These are phyloP conservation scores for Blastomussa wellsi DNA, from an alignment of 92 coral and sea anemone genomes.

Conservation along the genomic window DNA sequence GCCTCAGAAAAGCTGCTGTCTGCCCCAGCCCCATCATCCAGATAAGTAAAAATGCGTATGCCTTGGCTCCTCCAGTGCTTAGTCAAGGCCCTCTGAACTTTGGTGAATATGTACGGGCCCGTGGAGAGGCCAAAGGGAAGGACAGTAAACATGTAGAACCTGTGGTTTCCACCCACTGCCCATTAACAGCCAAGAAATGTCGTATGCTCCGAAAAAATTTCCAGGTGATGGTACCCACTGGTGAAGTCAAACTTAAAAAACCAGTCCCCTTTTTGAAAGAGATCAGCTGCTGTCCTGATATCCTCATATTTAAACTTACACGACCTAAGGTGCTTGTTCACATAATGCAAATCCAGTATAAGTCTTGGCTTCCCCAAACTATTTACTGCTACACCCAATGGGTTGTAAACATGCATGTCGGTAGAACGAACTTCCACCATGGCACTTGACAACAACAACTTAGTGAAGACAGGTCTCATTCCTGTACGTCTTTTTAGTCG, in stretches of 20 bases:
- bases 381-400: no score
- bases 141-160: constrained; percentile 36
- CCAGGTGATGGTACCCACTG: constrained; percentile 64
- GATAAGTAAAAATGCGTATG: constrained; percentile 46
- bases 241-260: constrained; percentile 36
- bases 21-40: constrained; percentile 59
- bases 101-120: constrained; percentile 43
- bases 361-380: no score
- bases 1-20: constrained; percentile 25
- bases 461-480: no score
- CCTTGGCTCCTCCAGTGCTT: constrained; percentile 56
- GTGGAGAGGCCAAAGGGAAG: constrained; percentile 44
- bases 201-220: constrained; percentile 58
- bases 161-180: constrained; percentile 16
- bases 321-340: constrained; percentile 45
- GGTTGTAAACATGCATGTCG: no score
- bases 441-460: no score
- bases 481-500: no score
- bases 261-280: constrained; percentile 40
- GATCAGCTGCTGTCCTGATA: constrained; percentile 49
- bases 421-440: no score
- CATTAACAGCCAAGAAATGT: constrained; percentile 55
- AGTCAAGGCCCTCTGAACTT: constrained; percentile 41
- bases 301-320: constrained; percentile 54
- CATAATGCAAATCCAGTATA: constrained; percentile 49